Base-by-base conservation (phyloP, 2,113 vertebrate species). In the Rafetus swinhoei region DNA sequence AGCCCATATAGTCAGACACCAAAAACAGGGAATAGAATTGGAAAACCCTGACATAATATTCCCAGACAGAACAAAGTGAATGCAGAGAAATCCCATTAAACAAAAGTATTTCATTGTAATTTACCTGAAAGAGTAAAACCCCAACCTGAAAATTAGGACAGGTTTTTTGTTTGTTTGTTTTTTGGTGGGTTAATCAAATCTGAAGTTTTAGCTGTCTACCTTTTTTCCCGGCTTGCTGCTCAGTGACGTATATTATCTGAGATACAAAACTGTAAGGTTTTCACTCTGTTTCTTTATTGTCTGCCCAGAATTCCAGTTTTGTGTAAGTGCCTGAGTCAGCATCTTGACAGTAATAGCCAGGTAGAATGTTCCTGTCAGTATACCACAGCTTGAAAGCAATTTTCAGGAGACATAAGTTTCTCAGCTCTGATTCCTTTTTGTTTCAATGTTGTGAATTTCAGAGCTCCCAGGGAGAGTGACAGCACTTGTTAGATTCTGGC, bases 61-160 rank as follows among this genome's bases (percentile, higher is more conserved):
- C 90, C 95, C 94, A 93, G 90, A 69, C 81, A 95, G 94, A 94
- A 93, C 69, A 88, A 87, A 91, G 39, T 65, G 69, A 60, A 76
- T 85, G 85, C 86, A 96, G 94, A 96, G 94, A 95, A 92, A 95
- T 86, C 93, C 82, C 90, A 79, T 94, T 95, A 85, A 93, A 86
- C 54, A 74, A 45, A 27, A 83, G 86, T 94, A 90, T 92, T 92
- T 95, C 79, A 90, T 94, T 93, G 86, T 95, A 93, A 84, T 57
- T 50, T 72, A 81, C 87, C 65, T 82, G 55, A 92, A 83, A 84
- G 79, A 90, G 79, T 77, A 29, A 91, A 93, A 92, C 76, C 81
- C 60, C 72, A 83, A 81, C 10, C 39, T 94, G 81, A 90, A 89
- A 93, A 92, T 65, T 55, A 92, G 87, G 93, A 93, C 76, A 82